phyloP scores from a whole-genome alignment of 2,113 vertebrate species.

The Oxygymnocypris stewartii region DNA sequence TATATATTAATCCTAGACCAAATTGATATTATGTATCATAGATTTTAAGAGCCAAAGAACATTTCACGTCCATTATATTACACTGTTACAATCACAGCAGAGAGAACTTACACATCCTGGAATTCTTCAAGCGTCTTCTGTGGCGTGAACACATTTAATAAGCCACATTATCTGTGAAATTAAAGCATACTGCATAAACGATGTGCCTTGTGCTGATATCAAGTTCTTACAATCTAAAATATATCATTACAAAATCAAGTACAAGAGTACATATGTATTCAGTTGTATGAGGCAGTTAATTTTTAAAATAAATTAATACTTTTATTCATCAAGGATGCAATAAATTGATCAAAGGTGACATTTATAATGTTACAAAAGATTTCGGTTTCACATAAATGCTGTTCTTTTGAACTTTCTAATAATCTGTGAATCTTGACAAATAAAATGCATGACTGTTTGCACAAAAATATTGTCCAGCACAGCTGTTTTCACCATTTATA shows the following conservation, averaged over 20 bases:
- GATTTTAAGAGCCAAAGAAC: neutral
- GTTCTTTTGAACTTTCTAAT: neutral
- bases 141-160: conserved; percentile 97
- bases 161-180: conserved; percentile 90
- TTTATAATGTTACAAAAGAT: neutral
- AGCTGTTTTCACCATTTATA: neutral
- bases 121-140: conserved; percentile 98
- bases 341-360: neutral
- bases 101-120: conserved; percentile 95
- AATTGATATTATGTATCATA: neutral
- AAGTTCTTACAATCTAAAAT: neutral
- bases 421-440: neutral
- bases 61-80: neutral
- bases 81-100: neutral
- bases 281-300: neutral
- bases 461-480: neutral
- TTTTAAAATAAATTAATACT: neutral
- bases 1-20: conserved; percentile 55
- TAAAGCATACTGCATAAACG: conserved; percentile 6
- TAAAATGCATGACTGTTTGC: neutral
- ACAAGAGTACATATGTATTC: neutral
- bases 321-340: neutral
- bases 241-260: neutral
- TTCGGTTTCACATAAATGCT: neutral
- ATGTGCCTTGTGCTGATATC: neutral